Evolutionary conservation across 2,797 vertebrate genomes (phyloP).

Genomic region (Enteromius treurensis): DNA sequence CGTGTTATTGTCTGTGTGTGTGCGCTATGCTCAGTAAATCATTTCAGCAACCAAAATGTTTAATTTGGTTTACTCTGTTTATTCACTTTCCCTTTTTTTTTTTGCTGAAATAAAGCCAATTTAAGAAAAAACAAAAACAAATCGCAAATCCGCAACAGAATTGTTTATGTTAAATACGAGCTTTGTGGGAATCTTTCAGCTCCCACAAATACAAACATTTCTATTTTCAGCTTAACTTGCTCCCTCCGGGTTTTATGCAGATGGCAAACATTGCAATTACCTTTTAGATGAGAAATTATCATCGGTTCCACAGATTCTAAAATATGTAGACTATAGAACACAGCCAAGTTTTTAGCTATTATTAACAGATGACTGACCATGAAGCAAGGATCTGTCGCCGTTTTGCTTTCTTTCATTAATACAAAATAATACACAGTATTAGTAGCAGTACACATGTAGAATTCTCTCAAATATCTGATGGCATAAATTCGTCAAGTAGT

Average conservation of each 20-base stretch:
- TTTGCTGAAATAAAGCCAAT: not conserved
- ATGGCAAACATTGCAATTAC: not conserved
- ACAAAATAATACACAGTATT: not conserved
- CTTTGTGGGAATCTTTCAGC: not conserved
- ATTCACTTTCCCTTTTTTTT: not conserved
- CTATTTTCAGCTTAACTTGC: not conserved
- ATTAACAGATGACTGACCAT: not conserved
- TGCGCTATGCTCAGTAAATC: not conserved
- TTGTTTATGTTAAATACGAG: not conserved
- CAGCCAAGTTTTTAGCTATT: not conserved
- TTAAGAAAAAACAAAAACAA: no score
- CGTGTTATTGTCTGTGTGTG: not conserved
- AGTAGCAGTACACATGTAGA: not conserved
- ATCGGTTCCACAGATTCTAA: not conserved
- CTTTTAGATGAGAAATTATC: not conserved
- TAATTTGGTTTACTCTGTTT: not conserved
- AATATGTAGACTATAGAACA: not conserved
- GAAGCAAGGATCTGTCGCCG: not conserved
- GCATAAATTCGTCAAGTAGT: no score
- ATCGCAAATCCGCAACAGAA: not conserved
- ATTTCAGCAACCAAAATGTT: not conserved
- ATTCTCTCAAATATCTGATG: not conserved
- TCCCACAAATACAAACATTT: not conserved
- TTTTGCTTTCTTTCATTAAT: no score
- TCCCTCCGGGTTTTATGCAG: not conserved